Conservation (phyloP, 1,140 invertebrate species). For the Drosophila kohkoa region DNA sequence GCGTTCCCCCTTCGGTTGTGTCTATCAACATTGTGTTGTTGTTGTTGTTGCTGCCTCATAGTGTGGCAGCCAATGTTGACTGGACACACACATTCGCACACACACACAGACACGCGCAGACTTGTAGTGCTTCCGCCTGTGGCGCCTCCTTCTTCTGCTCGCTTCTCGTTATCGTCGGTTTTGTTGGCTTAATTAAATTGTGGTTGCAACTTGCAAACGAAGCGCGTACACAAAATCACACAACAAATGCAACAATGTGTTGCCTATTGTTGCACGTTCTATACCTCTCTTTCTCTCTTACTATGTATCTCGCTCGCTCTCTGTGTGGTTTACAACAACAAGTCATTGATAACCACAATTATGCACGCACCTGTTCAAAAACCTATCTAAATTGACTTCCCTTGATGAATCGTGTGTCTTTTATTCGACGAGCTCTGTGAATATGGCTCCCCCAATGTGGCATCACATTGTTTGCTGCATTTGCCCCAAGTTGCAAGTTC, state of each 20-base stretch:
- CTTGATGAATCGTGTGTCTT: too few species aligned
- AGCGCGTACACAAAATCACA: constrained; percentile 82
- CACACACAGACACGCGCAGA: background rate
- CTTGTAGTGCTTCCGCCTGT: constrained; percentile 20
- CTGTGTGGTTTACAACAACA: constrained; percentile 48
- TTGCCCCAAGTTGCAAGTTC: background rate
- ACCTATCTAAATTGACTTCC: constrained; percentile 17
- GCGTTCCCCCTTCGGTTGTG: background rate
- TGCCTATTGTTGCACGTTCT: constrained; percentile 31
- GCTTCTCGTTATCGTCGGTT: constrained; percentile 46
- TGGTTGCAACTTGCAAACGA: constrained; percentile 78
- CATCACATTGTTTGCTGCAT: background rate
- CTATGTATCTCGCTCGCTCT: too few species aligned
- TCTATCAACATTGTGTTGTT: constrained; percentile 4
- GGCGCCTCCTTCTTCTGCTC: background rate
- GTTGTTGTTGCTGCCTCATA: constrained; percentile 16
- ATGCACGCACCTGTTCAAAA: constrained; percentile 46
- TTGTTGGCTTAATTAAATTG: constrained; percentile 83
- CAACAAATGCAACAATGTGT: constrained; percentile 46
- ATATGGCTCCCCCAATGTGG: background rate
- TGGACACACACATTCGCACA: constrained; percentile 6
- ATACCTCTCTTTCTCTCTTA: background rate
- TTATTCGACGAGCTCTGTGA: background rate
- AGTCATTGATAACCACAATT: constrained; percentile 65
- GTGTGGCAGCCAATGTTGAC: constrained; percentile 24